Evolutionary conservation across 2,888 invertebrate species (phyloP).

Genomic region (Oasisia sp.): DNA sequence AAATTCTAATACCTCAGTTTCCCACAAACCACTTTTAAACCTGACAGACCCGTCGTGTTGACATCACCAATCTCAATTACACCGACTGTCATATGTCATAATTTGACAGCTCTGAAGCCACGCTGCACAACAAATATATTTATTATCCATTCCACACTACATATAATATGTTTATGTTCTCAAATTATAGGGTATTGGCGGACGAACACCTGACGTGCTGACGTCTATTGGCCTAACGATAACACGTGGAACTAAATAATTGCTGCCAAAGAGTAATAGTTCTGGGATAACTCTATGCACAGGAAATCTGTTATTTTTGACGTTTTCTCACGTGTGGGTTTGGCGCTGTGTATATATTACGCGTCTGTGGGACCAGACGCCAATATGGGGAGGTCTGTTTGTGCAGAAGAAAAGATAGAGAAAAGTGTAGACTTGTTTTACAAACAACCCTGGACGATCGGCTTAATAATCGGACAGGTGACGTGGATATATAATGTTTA

Average conservation of each 20-base stretch:
- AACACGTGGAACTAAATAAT: neutral
- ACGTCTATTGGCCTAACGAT: neutral
- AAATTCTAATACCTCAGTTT: no score
- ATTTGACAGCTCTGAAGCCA: no score
- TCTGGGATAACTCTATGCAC: neutral
- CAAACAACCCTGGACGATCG: neutral
- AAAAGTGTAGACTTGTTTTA: neutral
- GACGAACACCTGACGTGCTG: no score
- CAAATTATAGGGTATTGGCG: no score
- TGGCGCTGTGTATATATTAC: neutral
- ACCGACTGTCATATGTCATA: no score
- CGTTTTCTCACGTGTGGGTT: neutral
- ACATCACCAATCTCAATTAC: no score
- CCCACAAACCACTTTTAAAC: no score
- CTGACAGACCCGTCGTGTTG: no score
- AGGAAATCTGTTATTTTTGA: neutral
- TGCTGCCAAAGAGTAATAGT: conserved; percentile 7
- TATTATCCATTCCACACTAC: no score
- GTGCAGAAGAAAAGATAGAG: conserved; percentile 13
- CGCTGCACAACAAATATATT: no score
- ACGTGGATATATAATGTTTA: neutral
- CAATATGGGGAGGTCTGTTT: conserved; percentile 1
- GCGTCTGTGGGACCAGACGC: neutral
- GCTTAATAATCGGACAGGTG: conserved; percentile 13
- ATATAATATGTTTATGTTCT: no score